Evolutionary conservation across 2,113 vertebrate genomes (phyloP).

Genomic region (Gila orcuttii): DNA sequence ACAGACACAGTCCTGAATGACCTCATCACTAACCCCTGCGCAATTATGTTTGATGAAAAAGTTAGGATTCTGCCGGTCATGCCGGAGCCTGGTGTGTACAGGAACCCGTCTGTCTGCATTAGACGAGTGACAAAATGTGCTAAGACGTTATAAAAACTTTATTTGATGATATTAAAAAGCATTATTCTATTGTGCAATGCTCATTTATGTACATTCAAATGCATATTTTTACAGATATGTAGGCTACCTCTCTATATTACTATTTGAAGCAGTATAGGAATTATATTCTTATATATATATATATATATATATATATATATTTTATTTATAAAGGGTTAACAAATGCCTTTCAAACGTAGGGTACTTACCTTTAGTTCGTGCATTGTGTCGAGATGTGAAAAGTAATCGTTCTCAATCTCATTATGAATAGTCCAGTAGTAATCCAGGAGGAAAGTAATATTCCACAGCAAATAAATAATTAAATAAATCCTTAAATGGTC

Average conservation of each 20-base stretch:
- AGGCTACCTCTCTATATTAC: neutral
- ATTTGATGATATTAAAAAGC: neutral
- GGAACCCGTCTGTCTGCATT: neutral
- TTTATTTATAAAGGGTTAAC: too few relatives aligned
- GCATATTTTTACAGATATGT: neutral
- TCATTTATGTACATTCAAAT: neutral
- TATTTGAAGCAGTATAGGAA: neutral
- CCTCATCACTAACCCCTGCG: neutral
- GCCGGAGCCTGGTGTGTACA: too few relatives aligned
- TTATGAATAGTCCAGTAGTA: neutral
- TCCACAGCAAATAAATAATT: neutral
- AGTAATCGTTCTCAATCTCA: neutral
- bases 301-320: too few relatives aligned
- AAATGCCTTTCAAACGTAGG: neutral
- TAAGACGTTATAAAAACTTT: neutral
- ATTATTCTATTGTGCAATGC: neutral
- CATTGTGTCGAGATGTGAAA: neutral
- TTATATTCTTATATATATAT: neutral
- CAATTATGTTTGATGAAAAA: neutral
- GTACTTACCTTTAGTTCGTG: neutral
- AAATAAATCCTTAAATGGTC: constrained; percentile 6
- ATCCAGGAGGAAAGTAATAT: neutral
- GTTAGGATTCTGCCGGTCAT: too few relatives aligned
- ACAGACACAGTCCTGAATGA: neutral
- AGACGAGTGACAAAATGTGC: neutral